These are phyloP conservation scores for Manis pentadactyla DNA, from an alignment of 2,797 vertebrate species.

Conservation along the genomic window DNA sequence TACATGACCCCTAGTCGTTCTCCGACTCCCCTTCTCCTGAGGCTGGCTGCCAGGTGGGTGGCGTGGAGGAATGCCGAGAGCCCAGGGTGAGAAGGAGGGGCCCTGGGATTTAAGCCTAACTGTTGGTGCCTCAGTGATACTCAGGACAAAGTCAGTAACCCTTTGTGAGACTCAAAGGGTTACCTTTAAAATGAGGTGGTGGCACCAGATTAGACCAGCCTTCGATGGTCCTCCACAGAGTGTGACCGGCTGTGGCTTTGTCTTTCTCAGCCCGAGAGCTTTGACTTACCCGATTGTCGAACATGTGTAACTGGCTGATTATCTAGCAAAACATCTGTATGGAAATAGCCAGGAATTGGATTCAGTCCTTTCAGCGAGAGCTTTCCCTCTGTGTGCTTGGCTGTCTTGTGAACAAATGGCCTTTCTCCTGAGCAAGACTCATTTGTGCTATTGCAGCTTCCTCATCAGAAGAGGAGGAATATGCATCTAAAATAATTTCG, in stretches of 20 bases:
- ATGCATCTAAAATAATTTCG: conserved; percentile 55
- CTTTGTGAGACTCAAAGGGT: not conserved
- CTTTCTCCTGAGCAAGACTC: not conserved
- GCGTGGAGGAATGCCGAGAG: not conserved
- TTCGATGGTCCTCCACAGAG: not conserved
- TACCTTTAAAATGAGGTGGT: not conserved
- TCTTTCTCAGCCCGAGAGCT: not conserved
- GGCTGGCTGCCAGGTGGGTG: fast-evolving
- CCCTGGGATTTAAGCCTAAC: not conserved
- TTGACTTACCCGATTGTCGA: conserved; percentile 29
- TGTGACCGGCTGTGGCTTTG: not conserved
- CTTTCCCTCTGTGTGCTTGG: not conserved
- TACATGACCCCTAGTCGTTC: not conserved
- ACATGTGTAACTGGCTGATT: not conserved
- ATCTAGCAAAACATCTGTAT: conserved; percentile 40
- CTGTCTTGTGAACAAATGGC: not conserved
- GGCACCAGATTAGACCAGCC: not conserved
- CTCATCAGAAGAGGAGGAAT: conserved; percentile 8
- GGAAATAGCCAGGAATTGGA: not conserved
- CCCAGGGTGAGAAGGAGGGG: not conserved
- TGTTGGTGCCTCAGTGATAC: not conserved
- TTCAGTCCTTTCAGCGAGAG: not conserved
- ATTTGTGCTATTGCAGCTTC: not conserved
- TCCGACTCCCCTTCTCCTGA: not conserved
- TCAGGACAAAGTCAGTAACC: not conserved